A percentile compares a stretch with the other conserved stretches of the same genome.
Conservation (phyloP, 2,113 vertebrate species). For the Ictalurus furcatus region DNA sequence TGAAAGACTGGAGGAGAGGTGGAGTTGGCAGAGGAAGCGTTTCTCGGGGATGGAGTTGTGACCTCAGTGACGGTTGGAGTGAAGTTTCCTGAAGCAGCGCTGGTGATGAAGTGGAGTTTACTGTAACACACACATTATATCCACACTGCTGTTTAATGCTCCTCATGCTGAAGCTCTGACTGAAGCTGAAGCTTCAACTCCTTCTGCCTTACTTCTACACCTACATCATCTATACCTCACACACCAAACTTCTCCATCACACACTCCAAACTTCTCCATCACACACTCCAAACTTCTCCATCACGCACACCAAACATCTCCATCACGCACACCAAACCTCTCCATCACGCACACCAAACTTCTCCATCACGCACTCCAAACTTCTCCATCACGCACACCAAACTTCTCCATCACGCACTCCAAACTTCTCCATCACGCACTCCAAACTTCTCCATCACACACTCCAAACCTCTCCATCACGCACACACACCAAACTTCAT, state of each 20-base stretch:
- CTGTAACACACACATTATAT: not conserved
- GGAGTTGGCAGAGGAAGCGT: not conserved
- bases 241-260: not conserved
- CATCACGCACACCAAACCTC: not conserved
- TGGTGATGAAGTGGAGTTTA: conserved; percentile 9
- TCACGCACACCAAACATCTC: not conserved
- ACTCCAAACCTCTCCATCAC: not conserved
- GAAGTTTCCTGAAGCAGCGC: not conserved
- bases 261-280: not conserved
- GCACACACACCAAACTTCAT: not conserved
- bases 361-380: not conserved
- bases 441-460: not conserved
- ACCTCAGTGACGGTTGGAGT: conserved; percentile 15
- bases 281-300: not conserved
- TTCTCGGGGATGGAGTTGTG: conserved; percentile 1
- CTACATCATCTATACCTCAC: not conserved
- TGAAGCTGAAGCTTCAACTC: no score
- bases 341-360: not conserved
- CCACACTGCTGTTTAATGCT: not conserved
- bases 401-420: not conserved
- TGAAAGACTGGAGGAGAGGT: conserved; percentile 24
- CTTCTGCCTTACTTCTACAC: no score
- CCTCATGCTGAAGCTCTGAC: not conserved
- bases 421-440: not conserved
- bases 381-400: not conserved